Evolutionary conservation across 1,140 invertebrate species (phyloP).

Genomic region (Pseudomyrmex flavicornis): DNA sequence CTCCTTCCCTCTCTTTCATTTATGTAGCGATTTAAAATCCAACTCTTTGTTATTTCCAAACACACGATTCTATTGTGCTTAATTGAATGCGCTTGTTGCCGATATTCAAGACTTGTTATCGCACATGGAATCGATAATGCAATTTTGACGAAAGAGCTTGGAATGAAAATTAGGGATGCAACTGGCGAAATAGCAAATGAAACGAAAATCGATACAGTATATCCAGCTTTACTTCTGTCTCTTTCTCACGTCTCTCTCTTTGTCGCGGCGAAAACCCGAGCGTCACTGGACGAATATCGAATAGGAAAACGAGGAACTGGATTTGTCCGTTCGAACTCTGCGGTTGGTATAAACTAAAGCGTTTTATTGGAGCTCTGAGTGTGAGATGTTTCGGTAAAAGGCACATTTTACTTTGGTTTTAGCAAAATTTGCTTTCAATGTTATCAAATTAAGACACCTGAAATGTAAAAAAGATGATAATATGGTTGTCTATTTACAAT

Average conservation of each 20-base stretch:
- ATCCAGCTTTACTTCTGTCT: conserved; percentile 25
- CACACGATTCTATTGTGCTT: background rate
- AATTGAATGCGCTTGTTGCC: conserved; percentile 44
- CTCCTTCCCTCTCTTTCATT: background rate
- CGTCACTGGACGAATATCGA: conserved; percentile 39
- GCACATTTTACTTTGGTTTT: background rate
- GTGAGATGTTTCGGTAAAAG: background rate
- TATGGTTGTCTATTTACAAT: too few relatives aligned
- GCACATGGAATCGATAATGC: conserved; percentile 62
- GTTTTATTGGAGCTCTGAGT: conserved; percentile 3
- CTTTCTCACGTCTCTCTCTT: conserved; percentile 9
- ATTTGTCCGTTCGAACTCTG: background rate
- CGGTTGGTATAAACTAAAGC: conserved; percentile 1
- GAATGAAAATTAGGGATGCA: conserved; percentile 65
- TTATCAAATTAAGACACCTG: too few relatives aligned
- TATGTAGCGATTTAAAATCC: conserved; percentile 43
- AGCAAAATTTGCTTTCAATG: background rate
- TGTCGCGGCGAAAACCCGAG: conserved; percentile 39
- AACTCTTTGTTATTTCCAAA: conserved; percentile 28
- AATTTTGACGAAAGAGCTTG: conserved; percentile 60
- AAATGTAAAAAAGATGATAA: too few relatives aligned
- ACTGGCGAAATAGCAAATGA: conserved; percentile 65
- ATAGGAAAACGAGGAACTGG: conserved; percentile 30
- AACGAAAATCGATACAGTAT: conserved; percentile 72
- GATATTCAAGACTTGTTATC: conserved; percentile 56